phyloP scores from a whole-genome alignment of 2,113 vertebrate genomes.

The Sterrhoptilus dennistouni region DNA sequence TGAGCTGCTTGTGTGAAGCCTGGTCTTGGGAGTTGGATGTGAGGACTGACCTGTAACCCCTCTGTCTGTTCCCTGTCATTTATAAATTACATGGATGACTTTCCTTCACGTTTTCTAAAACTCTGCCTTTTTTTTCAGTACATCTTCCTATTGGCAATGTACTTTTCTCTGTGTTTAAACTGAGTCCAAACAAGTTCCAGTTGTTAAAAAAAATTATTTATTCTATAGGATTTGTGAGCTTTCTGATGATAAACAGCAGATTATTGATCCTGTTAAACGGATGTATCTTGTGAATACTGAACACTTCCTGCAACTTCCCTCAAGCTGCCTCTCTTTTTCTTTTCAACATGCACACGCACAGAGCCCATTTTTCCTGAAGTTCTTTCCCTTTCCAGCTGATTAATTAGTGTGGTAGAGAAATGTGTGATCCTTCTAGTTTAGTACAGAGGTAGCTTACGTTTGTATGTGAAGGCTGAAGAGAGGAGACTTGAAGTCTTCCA shows the following conservation, averaged over 20 bases:
- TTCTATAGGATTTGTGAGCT: neutral
- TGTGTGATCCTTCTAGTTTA: neutral
- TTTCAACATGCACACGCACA: neutral
- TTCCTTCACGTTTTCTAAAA: neutral
- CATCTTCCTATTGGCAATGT: neutral
- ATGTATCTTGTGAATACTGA: neutral
- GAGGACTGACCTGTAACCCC: neutral
- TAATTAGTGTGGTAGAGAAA: neutral
- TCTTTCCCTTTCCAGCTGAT: neutral
- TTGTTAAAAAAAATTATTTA: neutral
- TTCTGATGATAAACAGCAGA: neutral
- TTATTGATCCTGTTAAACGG: neutral
- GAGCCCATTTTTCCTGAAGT: neutral
- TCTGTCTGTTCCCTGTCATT: neutral
- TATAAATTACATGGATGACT: neutral
- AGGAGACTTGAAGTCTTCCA: neutral
- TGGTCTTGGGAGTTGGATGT: neutral
- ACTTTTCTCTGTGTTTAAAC: neutral
- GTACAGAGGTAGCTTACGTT: neutral
- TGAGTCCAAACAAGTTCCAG: neutral
- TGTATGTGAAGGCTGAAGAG: neutral
- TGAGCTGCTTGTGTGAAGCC: rapidly evolving
- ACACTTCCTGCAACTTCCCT: neutral
- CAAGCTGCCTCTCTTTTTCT: neutral
- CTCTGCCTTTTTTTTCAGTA: neutral